Conservation (phyloP, 2,888 invertebrate species). For the Dynastes tityus region DNA sequence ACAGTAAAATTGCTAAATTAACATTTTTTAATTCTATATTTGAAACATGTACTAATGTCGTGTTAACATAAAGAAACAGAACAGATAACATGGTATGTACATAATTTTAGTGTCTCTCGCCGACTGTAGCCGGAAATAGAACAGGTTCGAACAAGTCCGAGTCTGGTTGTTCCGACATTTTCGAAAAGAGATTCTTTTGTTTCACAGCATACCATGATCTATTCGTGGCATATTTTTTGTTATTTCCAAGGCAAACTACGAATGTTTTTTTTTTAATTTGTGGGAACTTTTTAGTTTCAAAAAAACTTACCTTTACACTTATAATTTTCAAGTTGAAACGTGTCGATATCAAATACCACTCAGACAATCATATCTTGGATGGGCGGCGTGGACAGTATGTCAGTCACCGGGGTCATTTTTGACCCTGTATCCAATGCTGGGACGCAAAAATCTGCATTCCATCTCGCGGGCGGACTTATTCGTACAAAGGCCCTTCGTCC, state of each 20-base stretch:
- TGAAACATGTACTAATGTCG: too few species aligned
- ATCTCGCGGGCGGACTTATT: slow-evolving; percentile 66
- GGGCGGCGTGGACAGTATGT: slow-evolving; percentile 67
- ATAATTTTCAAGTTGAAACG: slow-evolving; percentile 15
- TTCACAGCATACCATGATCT: not conserved
- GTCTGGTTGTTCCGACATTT: too few species aligned
- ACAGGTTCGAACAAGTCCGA: slow-evolving; percentile 13
- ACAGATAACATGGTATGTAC: too few species aligned
- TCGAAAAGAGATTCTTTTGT: not conserved
- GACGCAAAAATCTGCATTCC: slow-evolving; percentile 64
- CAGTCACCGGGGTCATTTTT: slow-evolving; percentile 76
- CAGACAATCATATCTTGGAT: slow-evolving; percentile 61
- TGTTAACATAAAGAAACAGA: too few species aligned
- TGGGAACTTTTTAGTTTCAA: not conserved
- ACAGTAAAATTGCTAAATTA: too few species aligned
- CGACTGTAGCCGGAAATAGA: not conserved
- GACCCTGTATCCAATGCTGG: slow-evolving; percentile 67
- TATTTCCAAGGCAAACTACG: too few species aligned
- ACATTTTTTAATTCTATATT: too few species aligned
- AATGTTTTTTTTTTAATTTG: too few species aligned
- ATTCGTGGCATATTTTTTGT: too few species aligned
- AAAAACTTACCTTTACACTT: not conserved
- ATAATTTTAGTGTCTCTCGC: not conserved
- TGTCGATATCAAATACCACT: slow-evolving; percentile 57
- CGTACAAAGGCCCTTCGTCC: slow-evolving; percentile 65